phyloP scores from a whole-genome alignment of 2,888 invertebrate species.

The Hirtodrosophila duncani region DNA sequence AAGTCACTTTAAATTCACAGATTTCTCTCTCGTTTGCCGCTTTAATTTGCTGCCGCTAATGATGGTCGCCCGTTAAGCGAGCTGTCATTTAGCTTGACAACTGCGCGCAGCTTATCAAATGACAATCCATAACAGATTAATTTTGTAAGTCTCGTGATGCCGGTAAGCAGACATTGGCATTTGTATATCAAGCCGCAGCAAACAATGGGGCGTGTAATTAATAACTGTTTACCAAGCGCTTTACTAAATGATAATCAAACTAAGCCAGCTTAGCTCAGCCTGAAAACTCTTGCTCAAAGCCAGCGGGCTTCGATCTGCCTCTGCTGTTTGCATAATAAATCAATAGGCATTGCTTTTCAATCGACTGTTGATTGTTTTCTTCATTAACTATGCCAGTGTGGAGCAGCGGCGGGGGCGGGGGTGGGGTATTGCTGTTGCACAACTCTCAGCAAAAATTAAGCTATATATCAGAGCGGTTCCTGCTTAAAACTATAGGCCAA shows the following conservation, averaged over 20 bases:
- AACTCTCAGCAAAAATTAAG: slow-evolving; percentile 41
- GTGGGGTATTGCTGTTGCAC: no score
- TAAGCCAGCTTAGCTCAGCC: slow-evolving; percentile 29
- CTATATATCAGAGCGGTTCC: slow-evolving; percentile 15
- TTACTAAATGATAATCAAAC: slow-evolving; percentile 44
- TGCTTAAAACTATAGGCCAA: slow-evolving; percentile 28
- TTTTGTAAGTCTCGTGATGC: slow-evolving; percentile 31
- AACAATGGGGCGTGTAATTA: slow-evolving; percentile 50
- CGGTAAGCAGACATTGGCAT: slow-evolving; percentile 41
- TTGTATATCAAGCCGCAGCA: slow-evolving; percentile 45
- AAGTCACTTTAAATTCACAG: slow-evolving; percentile 3
- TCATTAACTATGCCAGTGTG: slow-evolving; percentile 48
- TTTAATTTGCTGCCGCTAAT: slow-evolving; percentile 27
- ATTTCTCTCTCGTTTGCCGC: background rate
- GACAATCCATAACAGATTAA: slow-evolving; percentile 68
- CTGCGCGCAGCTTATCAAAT: slow-evolving; percentile 39
- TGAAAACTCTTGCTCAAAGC: background rate
- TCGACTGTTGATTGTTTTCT: slow-evolving; percentile 51
- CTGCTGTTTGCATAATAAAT: slow-evolving; percentile 62
- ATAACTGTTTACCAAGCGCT: slow-evolving; percentile 65
- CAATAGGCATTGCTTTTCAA: slow-evolving; percentile 40
- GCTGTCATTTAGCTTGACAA: slow-evolving; percentile 47
- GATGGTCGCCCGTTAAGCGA: slow-evolving; percentile 18
- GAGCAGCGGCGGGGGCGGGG: slow-evolving; percentile 27
- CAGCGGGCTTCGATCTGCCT: background rate